Evolutionary conservation across 2,113 vertebrate species (phyloP).

Genomic region (Athene noctua): DNA sequence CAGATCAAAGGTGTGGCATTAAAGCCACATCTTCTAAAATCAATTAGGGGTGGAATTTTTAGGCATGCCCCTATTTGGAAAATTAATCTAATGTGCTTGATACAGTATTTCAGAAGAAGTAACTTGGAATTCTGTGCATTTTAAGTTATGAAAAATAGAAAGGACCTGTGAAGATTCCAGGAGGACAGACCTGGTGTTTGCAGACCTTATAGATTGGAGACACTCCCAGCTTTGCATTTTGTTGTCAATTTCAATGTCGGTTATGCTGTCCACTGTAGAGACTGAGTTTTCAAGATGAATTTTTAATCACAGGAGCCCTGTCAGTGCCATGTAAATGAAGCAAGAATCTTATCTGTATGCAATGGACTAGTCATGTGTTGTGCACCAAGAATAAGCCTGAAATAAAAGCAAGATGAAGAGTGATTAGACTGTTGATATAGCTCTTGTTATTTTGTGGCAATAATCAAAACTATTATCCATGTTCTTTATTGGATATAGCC

Average conservation of each 20-base stretch:
- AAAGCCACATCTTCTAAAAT: background rate
- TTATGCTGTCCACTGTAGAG: background rate
- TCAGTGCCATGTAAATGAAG: background rate
- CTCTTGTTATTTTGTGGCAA: background rate
- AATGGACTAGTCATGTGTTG: background rate
- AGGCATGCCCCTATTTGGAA: background rate
- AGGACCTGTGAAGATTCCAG: background rate
- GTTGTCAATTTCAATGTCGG: background rate
- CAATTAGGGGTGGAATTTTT: background rate
- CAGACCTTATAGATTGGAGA: background rate
- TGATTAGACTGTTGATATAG: background rate
- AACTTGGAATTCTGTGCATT: background rate
- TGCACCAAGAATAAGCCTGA: background rate
- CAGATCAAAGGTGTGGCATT: background rate
- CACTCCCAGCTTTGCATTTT: background rate
- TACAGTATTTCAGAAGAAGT: background rate
- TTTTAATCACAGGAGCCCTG: background rate
- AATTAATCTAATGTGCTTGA: background rate
- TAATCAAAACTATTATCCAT: background rate
- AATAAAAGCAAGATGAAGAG: background rate
- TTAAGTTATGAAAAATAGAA: background rate
- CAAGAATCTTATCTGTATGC: background rate
- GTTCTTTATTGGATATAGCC: background rate
- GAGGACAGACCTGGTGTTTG: background rate
- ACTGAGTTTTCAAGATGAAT: background rate